A percentile compares a stretch with the other conserved stretches of the same genome.
phyloP scores from a whole-genome alignment of 2,113 vertebrate genomes.

The Mus pahari region DNA sequence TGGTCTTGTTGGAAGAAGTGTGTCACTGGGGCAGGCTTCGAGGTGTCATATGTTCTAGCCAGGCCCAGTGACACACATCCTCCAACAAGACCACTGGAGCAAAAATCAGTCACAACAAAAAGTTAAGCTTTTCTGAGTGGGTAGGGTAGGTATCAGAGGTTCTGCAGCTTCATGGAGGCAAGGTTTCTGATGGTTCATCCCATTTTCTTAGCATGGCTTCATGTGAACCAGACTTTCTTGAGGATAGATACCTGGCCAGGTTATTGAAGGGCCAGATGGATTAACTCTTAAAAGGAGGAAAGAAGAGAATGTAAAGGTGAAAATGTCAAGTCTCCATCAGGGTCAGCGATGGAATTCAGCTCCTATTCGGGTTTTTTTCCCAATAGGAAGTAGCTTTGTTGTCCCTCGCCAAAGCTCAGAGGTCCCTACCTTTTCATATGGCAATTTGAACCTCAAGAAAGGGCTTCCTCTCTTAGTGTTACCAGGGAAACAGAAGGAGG shows the following conservation, averaged over 20 bases:
- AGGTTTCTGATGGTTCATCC: not conserved
- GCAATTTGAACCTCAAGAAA: not conserved
- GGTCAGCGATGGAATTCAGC: not conserved
- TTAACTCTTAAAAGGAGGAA: not conserved
- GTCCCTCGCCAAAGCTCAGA: not conserved
- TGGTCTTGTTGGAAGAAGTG: not conserved
- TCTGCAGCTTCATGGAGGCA: not conserved
- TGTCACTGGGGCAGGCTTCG: not conserved
- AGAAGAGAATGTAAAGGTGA: not conserved
- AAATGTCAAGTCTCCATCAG: not conserved
- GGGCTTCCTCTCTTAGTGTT: not conserved
- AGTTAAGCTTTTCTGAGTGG: not conserved
- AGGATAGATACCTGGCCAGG: not conserved
- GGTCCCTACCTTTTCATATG: not conserved
- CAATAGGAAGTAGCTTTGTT: not conserved
- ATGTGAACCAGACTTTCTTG: not conserved
- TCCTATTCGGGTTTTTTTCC: not conserved
- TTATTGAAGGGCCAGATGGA: not conserved
- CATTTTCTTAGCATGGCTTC: not conserved
- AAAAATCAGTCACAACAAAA: not conserved
- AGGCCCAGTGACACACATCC: not conserved
- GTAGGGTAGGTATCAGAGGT: not conserved
- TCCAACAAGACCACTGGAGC: not conserved
- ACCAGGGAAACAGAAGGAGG: not conserved
- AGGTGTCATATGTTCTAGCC: not conserved